Conservation (phyloP, 2,888 invertebrate genomes). For the Acleris laterana region DNA sequence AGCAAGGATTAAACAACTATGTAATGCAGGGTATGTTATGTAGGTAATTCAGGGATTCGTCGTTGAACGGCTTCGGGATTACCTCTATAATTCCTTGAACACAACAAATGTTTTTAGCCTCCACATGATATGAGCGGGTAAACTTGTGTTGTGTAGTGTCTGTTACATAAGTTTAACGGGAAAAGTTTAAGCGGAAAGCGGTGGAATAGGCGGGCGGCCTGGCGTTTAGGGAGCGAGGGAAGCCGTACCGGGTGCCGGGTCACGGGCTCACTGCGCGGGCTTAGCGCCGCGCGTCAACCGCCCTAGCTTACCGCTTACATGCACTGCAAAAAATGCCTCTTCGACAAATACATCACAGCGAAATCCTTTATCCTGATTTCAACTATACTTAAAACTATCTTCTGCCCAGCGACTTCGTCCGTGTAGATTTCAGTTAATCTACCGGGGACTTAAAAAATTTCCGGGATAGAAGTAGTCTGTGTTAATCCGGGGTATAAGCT, state of each 20-base stretch:
- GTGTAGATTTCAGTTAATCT: too few relatives aligned
- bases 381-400: constrained; percentile 8
- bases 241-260: constrained; percentile 69
- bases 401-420: too few relatives aligned
- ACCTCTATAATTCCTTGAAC: constrained; percentile 77
- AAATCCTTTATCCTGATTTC: constrained; percentile 37
- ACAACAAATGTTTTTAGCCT: constrained; percentile 80
- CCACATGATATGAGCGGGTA: constrained; percentile 45
- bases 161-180: constrained; percentile 47
- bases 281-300: constrained; percentile 60
- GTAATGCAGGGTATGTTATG: constrained; percentile 70
- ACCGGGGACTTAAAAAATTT: too few relatives aligned
- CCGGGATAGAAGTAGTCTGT: too few relatives aligned
- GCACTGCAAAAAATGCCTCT: constrained; percentile 49
- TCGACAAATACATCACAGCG: constrained; percentile 45
- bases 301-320: constrained; percentile 60
- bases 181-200: constrained; percentile 51
- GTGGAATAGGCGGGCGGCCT: constrained; percentile 49
- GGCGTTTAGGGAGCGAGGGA: constrained; percentile 59
- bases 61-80: constrained; percentile 82
- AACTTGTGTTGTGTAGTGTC: constrained; percentile 45
- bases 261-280: constrained; percentile 67
- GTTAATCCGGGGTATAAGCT: too few relatives aligned
- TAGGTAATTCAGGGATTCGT: constrained; percentile 80
- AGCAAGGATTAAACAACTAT: constrained; percentile 80